Evolutionary conservation across 2,113 vertebrate genomes (phyloP).

Genomic region (Salvelinus alpinus): DNA sequence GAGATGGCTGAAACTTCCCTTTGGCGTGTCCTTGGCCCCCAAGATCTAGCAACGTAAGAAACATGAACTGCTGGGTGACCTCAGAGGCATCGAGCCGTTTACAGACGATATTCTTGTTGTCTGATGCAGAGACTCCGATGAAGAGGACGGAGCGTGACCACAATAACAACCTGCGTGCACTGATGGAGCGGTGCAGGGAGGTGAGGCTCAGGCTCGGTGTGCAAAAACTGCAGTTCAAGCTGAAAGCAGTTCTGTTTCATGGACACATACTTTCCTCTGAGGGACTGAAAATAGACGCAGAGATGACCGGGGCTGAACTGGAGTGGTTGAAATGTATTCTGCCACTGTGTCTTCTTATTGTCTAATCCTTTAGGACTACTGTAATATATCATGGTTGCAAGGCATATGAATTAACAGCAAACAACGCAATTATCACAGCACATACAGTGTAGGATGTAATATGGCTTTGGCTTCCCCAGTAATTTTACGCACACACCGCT

Average conservation of each 20-base stretch:
- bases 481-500: too few relatives aligned
- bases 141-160: slow-evolving; percentile 7
- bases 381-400: too few relatives aligned
- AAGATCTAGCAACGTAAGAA: slow-evolving; percentile 35
- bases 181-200: slow-evolving; percentile 26
- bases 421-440: too few relatives aligned
- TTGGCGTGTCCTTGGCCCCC: slow-evolving; percentile 34
- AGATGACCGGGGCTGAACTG: slow-evolving; percentile 4
- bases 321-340: too few relatives aligned
- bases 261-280: slow-evolving; percentile 13
- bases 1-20: slow-evolving; percentile 38
- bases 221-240: slow-evolving; percentile 24
- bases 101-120: slow-evolving; percentile 31
- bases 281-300: slow-evolving; percentile 17
- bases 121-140: slow-evolving; percentile 20
- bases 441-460: too few relatives aligned
- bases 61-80: slow-evolving; percentile 25
- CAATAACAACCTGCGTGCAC: slow-evolving; percentile 5
- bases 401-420: too few relatives aligned
- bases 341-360: too few relatives aligned
- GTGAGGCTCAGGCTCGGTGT: slow-evolving; percentile 17
- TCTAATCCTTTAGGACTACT: too few relatives aligned
- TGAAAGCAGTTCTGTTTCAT: slow-evolving; percentile 25
- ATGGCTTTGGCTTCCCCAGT: too few relatives aligned
- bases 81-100: slow-evolving; percentile 26